Conservation (phyloP, 2,888 invertebrate genomes). For the Autographa gamma region DNA sequence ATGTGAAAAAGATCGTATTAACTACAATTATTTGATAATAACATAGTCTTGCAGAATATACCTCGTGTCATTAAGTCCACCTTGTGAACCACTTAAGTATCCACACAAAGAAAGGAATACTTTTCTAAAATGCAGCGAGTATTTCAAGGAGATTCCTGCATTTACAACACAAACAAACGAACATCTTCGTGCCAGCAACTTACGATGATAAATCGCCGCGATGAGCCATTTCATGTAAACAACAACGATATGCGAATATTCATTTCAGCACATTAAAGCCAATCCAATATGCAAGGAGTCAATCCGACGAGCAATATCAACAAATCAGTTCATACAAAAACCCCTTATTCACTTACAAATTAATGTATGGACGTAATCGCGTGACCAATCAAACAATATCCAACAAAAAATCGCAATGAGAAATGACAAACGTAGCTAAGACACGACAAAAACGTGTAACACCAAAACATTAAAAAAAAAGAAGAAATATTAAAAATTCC, state of each 20-base stretch:
- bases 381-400: constrained; percentile 49
- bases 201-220: background rate
- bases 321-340: constrained; percentile 28
- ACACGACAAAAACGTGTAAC: constrained; percentile 54
- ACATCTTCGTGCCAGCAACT: background rate
- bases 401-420: constrained; percentile 41
- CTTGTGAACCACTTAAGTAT: no score
- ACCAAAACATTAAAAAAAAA: constrained; percentile 54
- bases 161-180: background rate
- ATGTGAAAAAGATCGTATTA: no score
- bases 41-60: no score
- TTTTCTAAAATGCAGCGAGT: no score
- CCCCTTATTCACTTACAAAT: constrained; percentile 30
- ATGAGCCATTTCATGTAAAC: background rate
- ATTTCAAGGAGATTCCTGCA: no score
- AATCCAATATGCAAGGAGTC: constrained; percentile 7
- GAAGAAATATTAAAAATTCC: constrained; percentile 50
- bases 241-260: constrained; percentile 8
- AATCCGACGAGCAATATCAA: constrained; percentile 6
- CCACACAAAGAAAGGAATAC: no score
- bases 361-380: constrained; percentile 50
- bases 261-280: background rate
- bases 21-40: no score
- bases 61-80: no score
- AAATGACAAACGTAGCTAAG: constrained; percentile 43